These are phyloP conservation scores for Microplitis deprimator DNA, from an alignment of 2,888 invertebrate genomes.

Conservation along the genomic window DNA sequence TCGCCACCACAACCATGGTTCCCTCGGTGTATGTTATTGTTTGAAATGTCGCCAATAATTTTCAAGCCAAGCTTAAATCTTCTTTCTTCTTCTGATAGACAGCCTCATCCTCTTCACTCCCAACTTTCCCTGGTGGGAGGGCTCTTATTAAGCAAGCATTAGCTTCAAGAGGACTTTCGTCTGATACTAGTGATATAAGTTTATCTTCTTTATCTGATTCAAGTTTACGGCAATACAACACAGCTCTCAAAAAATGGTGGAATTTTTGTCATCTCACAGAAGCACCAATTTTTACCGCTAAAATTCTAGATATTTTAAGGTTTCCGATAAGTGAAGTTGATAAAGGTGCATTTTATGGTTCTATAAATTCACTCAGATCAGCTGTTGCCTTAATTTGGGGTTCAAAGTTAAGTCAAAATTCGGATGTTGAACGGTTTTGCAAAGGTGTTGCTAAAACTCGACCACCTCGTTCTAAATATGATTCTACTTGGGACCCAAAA, in stretches of 20 bases:
- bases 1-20: slow-evolving; percentile 32
- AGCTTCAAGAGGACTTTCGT: background rate
- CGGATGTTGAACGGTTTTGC: slow-evolving; percentile 32
- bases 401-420: slow-evolving; percentile 11
- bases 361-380: slow-evolving; percentile 24
- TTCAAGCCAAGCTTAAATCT: slow-evolving; percentile 22
- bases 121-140: slow-evolving; percentile 38
- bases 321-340: background rate
- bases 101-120: slow-evolving; percentile 31
- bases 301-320: background rate
- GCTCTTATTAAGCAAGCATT: slow-evolving; percentile 32
- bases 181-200: background rate
- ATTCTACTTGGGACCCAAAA: slow-evolving; percentile 51
- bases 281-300: background rate
- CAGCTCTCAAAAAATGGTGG: slow-evolving; percentile 21
- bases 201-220: slow-evolving; percentile 26
- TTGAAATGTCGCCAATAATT: slow-evolving; percentile 12
- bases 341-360: slow-evolving; percentile 12
- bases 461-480: slow-evolving; percentile 52
- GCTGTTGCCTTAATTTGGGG: slow-evolving; percentile 11
- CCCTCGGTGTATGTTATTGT: slow-evolving; percentile 24
- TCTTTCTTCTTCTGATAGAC: slow-evolving; percentile 30
- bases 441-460: slow-evolving; percentile 43
- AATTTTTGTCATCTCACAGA: slow-evolving; percentile 10
- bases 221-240: background rate